Percentiles rank a stretch among this genome's conserved stretches.
Conservation (phyloP, 1,140 invertebrate species). For the Drosophila littoralis region DNA sequence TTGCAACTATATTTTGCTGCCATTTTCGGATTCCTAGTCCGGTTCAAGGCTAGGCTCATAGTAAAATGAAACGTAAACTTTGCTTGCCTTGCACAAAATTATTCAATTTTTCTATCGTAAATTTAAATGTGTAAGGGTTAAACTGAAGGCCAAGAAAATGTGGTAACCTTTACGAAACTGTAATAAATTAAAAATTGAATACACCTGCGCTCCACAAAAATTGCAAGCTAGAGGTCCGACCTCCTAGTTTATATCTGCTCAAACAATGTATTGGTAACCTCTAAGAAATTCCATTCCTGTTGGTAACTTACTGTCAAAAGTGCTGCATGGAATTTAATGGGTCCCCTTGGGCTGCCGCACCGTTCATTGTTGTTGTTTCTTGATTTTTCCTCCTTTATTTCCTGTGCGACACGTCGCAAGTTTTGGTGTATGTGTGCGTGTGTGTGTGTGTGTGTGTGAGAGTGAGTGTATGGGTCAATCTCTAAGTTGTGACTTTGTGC, state of each 20-base stretch:
- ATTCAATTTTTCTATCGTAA: too few species aligned
- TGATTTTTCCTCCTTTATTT: not conserved
- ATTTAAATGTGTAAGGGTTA: too few species aligned
- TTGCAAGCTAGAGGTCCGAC: not conserved
- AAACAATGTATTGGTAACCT: not conserved
- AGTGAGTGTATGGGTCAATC: not conserved
- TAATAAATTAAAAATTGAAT: too few species aligned
- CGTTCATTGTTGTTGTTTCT: not conserved
- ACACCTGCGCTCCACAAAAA: not conserved
- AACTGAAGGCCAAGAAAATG: too few species aligned
- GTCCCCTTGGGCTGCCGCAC: not conserved
- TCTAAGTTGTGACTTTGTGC: slow-evolving; percentile 25
- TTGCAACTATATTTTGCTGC: too few species aligned
- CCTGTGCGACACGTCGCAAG: slow-evolving; percentile 5
- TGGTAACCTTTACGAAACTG: too few species aligned
- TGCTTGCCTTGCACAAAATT: too few species aligned
- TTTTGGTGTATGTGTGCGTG: not conserved
- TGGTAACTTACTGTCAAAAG: slow-evolving; percentile 11
- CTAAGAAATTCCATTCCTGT: not conserved
- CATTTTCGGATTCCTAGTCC: too few species aligned
- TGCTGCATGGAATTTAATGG: slow-evolving; percentile 5
- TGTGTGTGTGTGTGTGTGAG: not conserved
- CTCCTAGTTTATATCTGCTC: not conserved
- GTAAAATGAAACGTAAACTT: too few species aligned
- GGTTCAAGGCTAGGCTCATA: too few species aligned